A percentile compares a stretch with the other conserved stretches of the same genome.
These are phyloP conservation scores for Nycteola revayana DNA, from an alignment of 2,888 invertebrate genomes.

Conservation along the genomic window DNA sequence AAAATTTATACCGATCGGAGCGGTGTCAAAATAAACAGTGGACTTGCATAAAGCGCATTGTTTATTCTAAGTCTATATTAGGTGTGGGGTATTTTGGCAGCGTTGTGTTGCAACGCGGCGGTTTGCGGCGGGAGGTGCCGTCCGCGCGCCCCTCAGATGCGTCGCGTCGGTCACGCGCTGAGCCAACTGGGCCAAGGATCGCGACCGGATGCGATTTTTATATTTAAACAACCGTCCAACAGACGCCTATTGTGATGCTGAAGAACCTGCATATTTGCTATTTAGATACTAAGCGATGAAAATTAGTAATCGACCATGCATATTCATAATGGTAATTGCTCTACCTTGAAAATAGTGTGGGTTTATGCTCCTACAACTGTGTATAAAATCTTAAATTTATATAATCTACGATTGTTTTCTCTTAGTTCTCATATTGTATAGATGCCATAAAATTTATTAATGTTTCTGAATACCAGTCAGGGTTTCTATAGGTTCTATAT, in stretches of 20 bases:
- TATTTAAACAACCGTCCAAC: constrained; percentile 39
- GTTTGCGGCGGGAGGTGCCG: constrained; percentile 33
- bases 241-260: constrained; percentile 34
- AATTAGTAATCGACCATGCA: too few relatives aligned
- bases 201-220: constrained; percentile 57
- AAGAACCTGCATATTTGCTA: constrained; percentile 25
- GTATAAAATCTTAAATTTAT: too few relatives aligned
- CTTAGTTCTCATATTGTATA: too few relatives aligned
- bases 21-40: neutral
- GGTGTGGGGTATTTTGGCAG: constrained; percentile 40
- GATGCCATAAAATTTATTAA: too few relatives aligned
- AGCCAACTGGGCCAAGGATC: constrained; percentile 68
- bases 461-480: too few relatives aligned
- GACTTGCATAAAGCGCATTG: constrained; percentile 13
- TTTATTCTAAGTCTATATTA: constrained; percentile 30
- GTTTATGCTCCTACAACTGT: too few relatives aligned
- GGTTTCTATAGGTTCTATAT: too few relatives aligned
- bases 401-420: too few relatives aligned
- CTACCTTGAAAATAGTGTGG: too few relatives aligned
- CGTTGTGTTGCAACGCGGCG: constrained; percentile 38
- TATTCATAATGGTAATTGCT: too few relatives aligned
- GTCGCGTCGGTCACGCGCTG: constrained; percentile 59
- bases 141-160: constrained; percentile 47
- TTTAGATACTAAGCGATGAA: constrained; percentile 19
- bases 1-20: neutral